A percentile compares a stretch with the other conserved stretches of the same genome.
Conservation (phyloP, 2,113 vertebrate species). For the Pseudolaguvia tuberculata region DNA sequence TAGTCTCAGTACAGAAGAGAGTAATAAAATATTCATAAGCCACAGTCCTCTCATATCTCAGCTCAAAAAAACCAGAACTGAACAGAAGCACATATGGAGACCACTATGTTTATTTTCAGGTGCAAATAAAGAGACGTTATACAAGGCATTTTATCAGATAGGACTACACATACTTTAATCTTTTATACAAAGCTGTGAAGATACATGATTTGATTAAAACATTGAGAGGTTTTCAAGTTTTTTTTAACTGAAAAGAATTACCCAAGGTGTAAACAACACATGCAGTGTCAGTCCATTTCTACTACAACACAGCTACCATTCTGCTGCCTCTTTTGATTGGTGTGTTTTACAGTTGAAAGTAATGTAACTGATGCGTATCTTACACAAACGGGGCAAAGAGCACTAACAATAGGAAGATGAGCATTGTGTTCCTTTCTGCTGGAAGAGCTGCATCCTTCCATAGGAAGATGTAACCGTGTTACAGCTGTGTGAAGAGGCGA, state of each 20-base stretch:
- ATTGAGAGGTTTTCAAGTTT: background rate
- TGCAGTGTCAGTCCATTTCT: background rate
- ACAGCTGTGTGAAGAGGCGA: slow-evolving; percentile 51
- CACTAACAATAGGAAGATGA: slow-evolving; percentile 10
- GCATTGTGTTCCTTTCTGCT: slow-evolving; percentile 8
- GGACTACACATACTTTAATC: background rate
- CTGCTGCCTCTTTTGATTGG: background rate
- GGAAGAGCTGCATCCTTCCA: slow-evolving; percentile 32
- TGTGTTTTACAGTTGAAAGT: background rate
- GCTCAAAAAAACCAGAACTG: slow-evolving; percentile 25
- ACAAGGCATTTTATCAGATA: slow-evolving; percentile 3
- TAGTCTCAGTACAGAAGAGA: slow-evolving; percentile 60
- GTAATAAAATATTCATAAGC: slow-evolving; percentile 74
- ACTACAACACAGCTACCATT: background rate
- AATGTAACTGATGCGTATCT: background rate
- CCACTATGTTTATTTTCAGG: background rate
- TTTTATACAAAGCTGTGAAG: background rate
- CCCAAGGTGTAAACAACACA: background rate
- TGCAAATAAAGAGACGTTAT: background rate
- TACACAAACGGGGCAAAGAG: slow-evolving; percentile 16
- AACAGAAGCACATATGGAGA: slow-evolving; percentile 1
- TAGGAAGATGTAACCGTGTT: slow-evolving; percentile 37
- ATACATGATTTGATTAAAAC: background rate
- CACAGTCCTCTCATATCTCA: slow-evolving; percentile 48
- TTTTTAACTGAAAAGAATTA: background rate